phyloP scores from a whole-genome alignment of 2,797 vertebrate species.

The Enteromius argenteus region DNA sequence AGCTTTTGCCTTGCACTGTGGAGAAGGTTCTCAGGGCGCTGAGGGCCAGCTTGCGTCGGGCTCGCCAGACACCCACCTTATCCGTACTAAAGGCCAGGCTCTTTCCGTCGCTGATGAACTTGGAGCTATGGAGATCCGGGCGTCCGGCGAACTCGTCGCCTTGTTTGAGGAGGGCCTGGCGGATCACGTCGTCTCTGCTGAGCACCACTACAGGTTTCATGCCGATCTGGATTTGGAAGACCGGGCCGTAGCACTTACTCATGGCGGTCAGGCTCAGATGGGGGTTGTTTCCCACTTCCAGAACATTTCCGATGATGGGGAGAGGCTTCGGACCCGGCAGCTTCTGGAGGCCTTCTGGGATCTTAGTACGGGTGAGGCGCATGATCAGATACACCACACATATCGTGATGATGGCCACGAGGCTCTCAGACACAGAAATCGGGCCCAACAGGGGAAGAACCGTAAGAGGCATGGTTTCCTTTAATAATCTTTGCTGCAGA shows the following conservation, averaged over 20 bases:
- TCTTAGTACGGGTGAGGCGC: conserved; percentile 62
- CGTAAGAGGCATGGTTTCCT: conserved; percentile 73
- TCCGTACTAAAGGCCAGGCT: conserved; percentile 87
- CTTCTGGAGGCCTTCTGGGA: conserved; percentile 81
- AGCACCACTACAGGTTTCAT: conserved; percentile 88
- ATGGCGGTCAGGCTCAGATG: conserved; percentile 84
- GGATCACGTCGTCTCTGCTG: conserved; percentile 81
- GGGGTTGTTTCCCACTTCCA: conserved; percentile 81
- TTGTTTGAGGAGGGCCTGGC: conserved; percentile 88
- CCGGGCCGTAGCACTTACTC: conserved; percentile 82
- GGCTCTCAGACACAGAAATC: conserved; percentile 77
- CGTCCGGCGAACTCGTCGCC: conserved; percentile 89
- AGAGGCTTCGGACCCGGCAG: conserved; percentile 85
- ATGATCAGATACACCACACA: conserved; percentile 80
- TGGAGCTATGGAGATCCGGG: conserved; percentile 84
- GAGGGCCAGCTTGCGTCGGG: conserved; percentile 85
- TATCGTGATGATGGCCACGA: conserved; percentile 73
- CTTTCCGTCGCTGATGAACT: conserved; percentile 72
- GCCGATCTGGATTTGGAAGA: conserved; percentile 88
- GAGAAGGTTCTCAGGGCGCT: conserved; percentile 87
- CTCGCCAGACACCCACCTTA: conserved; percentile 82
- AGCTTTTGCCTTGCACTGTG: conserved; percentile 69
- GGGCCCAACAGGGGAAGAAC: conserved; percentile 74
- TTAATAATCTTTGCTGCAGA: conserved; percentile 15
- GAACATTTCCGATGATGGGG: conserved; percentile 86